phyloP scores from a whole-genome alignment of 1,140 invertebrate genomes.

The Zaprionus camerounensis region DNA sequence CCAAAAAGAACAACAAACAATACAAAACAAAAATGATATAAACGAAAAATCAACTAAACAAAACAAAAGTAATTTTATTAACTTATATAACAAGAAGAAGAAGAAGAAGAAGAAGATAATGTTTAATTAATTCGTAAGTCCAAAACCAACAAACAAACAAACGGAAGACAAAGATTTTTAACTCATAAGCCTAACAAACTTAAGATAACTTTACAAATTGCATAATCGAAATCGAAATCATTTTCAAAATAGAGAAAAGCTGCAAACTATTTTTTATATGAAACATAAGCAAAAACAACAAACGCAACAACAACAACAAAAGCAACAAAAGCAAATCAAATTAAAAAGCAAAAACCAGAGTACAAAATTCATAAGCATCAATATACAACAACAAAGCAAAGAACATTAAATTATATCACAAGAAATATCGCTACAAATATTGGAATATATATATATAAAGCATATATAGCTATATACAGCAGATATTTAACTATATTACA shows the following conservation, averaged over 20 bases:
- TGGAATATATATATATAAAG: slow-evolving; percentile 37
- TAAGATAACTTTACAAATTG: slow-evolving; percentile 60
- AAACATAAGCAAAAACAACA: slow-evolving; percentile 28
- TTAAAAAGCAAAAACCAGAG: slow-evolving; percentile 65
- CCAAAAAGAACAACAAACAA: slow-evolving; percentile 32
- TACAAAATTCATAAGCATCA: slow-evolving; percentile 69
- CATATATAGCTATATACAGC: slow-evolving; percentile 19
- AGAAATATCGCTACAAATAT: slow-evolving; percentile 43
- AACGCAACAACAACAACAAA: slow-evolving; percentile 50
- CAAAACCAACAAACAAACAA: slow-evolving; percentile 82
- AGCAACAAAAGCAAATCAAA: slow-evolving; percentile 50
- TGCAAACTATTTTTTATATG: slow-evolving; percentile 66
- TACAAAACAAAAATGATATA: slow-evolving; percentile 44
- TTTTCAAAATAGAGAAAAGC: slow-evolving; percentile 50
- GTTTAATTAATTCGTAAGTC: slow-evolving; percentile 80
- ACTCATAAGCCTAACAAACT: slow-evolving; percentile 45
- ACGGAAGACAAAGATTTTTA: slow-evolving; percentile 83
- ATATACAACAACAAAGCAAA: slow-evolving; percentile 48
- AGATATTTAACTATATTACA: slow-evolving; percentile 10
- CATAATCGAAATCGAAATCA: slow-evolving; percentile 47
- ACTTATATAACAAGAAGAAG: slow-evolving; percentile 36
- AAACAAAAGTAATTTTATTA: slow-evolving; percentile 51
- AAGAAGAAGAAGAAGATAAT: slow-evolving; percentile 44
- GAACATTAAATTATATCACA: slow-evolving; percentile 9
- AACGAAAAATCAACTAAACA: slow-evolving; percentile 59